A percentile compares a stretch with the other conserved stretches of the same genome.
Evolutionary conservation across 2,113 vertebrate species (phyloP).

Genomic region (Prunella fulvescens): DNA sequence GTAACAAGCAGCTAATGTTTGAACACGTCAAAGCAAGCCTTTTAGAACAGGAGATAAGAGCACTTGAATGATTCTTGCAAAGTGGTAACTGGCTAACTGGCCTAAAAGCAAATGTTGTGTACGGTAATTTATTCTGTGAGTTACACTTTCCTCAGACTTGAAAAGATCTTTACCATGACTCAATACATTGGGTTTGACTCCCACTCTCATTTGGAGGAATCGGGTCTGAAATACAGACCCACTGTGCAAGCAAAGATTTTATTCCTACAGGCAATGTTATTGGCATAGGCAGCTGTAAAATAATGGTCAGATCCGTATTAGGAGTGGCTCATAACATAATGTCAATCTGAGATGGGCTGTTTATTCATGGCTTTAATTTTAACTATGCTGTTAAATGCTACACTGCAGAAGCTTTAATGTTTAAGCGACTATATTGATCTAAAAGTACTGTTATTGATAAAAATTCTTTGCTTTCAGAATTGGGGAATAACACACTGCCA

Average conservation of each 20-base stretch:
- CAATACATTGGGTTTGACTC: not conserved
- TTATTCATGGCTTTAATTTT: slow-evolving; percentile 37
- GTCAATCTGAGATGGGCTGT: not conserved
- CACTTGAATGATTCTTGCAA: slow-evolving; percentile 28
- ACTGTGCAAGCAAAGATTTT: not conserved
- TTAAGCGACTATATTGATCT: slow-evolving; percentile 1
- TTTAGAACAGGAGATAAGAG: slow-evolving; percentile 50
- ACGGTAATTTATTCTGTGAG: slow-evolving; percentile 23
- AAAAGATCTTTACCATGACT: slow-evolving; percentile 22
- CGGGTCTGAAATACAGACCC: not conserved
- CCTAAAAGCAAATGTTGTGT: slow-evolving; percentile 28
- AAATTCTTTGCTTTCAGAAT: slow-evolving; percentile 10
- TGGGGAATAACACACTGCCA: not conserved
- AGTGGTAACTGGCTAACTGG: slow-evolving; percentile 29
- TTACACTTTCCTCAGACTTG: not conserved
- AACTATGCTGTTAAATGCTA: not conserved
- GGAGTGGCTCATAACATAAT: not conserved
- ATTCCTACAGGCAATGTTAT: not conserved
- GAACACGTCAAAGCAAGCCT: slow-evolving; percentile 35
- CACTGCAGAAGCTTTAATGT: not conserved
- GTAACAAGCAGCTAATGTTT: slow-evolving; percentile 47
- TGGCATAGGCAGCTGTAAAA: not conserved
- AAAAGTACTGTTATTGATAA: slow-evolving; percentile 26
- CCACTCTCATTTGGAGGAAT: not conserved
- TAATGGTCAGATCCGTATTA: not conserved